Percentiles rank a stretch among this genome's conserved stretches.
These are phyloP conservation scores for Oncopodura yosiiana DNA, from an alignment of 1,140 invertebrate species.

Conservation along the genomic window DNA sequence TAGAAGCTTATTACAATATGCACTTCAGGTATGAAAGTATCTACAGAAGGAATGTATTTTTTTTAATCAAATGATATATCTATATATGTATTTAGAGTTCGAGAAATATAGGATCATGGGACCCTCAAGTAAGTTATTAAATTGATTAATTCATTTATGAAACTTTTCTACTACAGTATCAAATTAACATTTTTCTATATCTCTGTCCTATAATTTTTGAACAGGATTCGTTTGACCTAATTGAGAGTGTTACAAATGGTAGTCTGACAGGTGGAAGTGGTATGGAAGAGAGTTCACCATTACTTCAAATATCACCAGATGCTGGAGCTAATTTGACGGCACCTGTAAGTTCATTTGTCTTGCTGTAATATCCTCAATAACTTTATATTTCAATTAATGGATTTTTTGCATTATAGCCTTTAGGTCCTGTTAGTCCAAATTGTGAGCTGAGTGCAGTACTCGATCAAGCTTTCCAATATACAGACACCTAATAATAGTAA, in stretches of 20 bases:
- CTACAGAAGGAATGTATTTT: not conserved
- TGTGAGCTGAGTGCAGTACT: constrained; percentile 34
- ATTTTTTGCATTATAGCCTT: no score
- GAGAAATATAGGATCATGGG: constrained; percentile 32
- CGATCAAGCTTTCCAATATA: constrained; percentile 35
- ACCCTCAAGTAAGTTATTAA: no score
- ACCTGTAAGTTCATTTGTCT: no score
- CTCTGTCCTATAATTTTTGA: no score
- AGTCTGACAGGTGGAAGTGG: constrained; percentile 18
- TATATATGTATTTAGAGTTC: constrained; percentile 21
- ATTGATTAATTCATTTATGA: no score
- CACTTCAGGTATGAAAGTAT: constrained; percentile 27
- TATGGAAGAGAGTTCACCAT: constrained; percentile 29
- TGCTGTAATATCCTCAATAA: no score
- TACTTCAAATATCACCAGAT: constrained; percentile 33
- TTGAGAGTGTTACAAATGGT: constrained; percentile 34
- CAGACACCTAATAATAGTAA: constrained; percentile 25
- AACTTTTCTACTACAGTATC: no score
- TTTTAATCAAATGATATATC: not conserved
- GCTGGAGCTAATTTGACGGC: constrained; percentile 26
- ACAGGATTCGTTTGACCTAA: constrained; percentile 30
- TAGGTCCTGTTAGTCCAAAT: constrained; percentile 31
- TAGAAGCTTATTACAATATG: constrained; percentile 31
- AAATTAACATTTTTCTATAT: no score
- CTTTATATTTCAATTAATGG: no score